Base-by-base conservation (phyloP, 2,113 vertebrate genomes). In the Heterochromis multidens region DNA sequence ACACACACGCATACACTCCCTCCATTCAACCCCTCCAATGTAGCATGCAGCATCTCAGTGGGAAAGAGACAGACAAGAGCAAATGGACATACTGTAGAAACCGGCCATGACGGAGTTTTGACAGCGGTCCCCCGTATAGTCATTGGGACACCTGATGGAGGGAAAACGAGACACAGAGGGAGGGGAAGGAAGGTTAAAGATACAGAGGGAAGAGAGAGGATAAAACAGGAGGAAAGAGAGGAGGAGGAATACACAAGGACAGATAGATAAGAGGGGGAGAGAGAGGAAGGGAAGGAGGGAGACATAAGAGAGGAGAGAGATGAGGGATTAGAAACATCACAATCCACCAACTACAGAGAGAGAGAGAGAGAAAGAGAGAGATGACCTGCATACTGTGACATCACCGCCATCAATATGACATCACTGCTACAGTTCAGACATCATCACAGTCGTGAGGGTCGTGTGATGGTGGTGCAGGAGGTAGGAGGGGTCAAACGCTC, bases 31-130 rank as follows among this genome's bases (percentile, higher is more conserved):
- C 84, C 90, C 80, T 90, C 89, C 83, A 31, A 88, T 83, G 77
- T 89, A 81, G 85, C 94, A 95, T 95, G 95, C 94, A 92, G 88
- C 92, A 92, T 91, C 87, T 91, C 89, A 94, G 91, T 90, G 91
- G 82, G 88, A 90, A 92, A 80, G 62, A 91, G 89, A 94, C 93
- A 95, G 90, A 94, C 94, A 91, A 88, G 92, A 94, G 93, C 97
- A 97, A 97, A 96, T 97, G 97, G 97, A 99, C 97, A 97, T 99
- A 99, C 98, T 98, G 98, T 99, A 99, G 97, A 99, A 99, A 97
- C 96, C 97, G 97, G 97, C 97, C 97, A 99, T 99, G 97, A 99
- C 98, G 97, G 97, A 99, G 97, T 98, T 97, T 97, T 99, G 97
- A 98, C 98, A 99, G 96, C 97, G 98, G 96, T 99, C 98, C 97